These are phyloP conservation scores for Lipotes vexillifer DNA, from an alignment of 2,113 vertebrate genomes.

Conservation along the genomic window DNA sequence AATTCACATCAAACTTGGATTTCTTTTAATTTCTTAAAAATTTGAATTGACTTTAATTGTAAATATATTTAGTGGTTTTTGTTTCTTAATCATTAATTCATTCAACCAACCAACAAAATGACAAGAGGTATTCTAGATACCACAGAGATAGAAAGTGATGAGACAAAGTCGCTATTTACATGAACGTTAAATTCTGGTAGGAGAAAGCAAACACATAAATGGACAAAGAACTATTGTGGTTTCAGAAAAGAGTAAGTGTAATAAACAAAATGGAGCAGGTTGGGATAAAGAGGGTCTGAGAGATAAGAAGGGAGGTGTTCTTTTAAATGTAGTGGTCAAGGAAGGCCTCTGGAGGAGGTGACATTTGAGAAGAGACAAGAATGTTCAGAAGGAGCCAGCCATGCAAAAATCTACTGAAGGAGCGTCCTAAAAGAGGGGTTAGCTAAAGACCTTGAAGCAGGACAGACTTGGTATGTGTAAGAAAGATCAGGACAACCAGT, in stretches of 20 bases:
- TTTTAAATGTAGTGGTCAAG: not conserved
- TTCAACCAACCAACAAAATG: not conserved
- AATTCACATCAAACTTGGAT: not conserved
- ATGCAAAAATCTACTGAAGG: not conserved
- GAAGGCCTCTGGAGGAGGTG: not conserved
- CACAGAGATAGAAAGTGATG: not conserved
- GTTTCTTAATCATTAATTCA: not conserved
- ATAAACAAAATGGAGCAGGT: not conserved
- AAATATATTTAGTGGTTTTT: not conserved
- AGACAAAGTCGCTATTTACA: not conserved
- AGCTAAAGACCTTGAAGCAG: not conserved
- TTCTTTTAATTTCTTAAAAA: not conserved
- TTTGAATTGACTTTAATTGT: not conserved
- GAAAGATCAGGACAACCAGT: not conserved
- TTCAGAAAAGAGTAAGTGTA: not conserved
- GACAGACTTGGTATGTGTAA: not conserved
- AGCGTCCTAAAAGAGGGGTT: not conserved
- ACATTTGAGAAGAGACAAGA: not conserved
- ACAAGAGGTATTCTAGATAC: not conserved
- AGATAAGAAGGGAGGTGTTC: not conserved
- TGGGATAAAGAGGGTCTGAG: not conserved
- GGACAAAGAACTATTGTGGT: not conserved
- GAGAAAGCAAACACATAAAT: not conserved
- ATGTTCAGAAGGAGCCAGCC: not conserved
- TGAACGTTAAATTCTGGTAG: not conserved